Conservation (phyloP, 2,113 vertebrate species). For the Nyctereutes procyonoides region DNA sequence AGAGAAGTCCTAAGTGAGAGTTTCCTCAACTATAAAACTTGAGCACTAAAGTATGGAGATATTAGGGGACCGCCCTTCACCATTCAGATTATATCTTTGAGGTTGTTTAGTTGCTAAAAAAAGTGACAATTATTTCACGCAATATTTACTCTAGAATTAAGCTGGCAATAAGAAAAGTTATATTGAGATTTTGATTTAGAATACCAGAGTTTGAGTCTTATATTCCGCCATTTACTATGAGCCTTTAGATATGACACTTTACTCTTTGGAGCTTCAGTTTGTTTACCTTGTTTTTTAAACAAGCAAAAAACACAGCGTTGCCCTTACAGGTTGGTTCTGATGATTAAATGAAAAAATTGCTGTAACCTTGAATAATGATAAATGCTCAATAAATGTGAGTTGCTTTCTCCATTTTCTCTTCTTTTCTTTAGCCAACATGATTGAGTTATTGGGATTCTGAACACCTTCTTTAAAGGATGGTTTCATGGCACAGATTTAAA, state of each 20-base stretch:
- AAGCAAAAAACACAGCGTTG: neutral
- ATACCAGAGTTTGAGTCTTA: neutral
- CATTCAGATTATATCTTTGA: neutral
- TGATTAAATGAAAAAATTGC: neutral
- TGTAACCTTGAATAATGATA: neutral
- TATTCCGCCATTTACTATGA: neutral
- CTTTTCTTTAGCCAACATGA: neutral
- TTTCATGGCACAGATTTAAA: neutral
- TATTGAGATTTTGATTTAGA: neutral
- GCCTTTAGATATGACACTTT: neutral
- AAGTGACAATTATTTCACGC: neutral
- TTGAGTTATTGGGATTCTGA: neutral
- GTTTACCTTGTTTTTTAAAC: neutral
- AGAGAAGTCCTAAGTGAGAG: neutral
- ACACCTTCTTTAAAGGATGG: neutral
- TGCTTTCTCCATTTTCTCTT: neutral
- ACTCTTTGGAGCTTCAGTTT: neutral
- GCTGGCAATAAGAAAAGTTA: neutral
- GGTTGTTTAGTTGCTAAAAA: neutral
- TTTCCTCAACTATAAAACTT: neutral
- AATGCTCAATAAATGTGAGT: neutral
- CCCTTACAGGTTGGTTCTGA: neutral
- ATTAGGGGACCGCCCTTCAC: neutral
- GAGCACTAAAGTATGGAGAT: neutral
- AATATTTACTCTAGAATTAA: neutral